Evolutionary conservation across 2,888 invertebrate genomes (phyloP).

Genomic region (Coelogynopora nodosa): DNA sequence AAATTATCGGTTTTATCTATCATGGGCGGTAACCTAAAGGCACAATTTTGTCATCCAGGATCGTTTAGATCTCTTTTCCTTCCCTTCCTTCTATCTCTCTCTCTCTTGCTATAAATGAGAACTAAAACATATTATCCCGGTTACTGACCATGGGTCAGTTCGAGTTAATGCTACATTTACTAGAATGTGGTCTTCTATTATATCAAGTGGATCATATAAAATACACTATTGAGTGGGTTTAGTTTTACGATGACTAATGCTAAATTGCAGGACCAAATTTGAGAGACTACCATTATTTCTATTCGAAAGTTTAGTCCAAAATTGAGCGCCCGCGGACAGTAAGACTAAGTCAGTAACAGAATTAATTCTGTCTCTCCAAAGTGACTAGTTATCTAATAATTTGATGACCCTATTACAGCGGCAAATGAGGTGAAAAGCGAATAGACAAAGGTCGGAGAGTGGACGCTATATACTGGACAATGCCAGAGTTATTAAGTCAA

Average conservation of each 20-base stretch:
- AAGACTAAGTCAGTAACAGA: background rate
- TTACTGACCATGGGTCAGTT: too few relatives aligned
- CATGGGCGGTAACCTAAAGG: background rate
- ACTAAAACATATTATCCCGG: too few relatives aligned
- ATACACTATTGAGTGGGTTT: background rate
- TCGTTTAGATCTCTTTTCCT: too few relatives aligned
- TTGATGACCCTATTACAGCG: background rate
- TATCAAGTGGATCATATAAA: background rate
- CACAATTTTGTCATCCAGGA: too few relatives aligned
- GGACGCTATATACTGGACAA: background rate
- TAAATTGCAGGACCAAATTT: too few relatives aligned
- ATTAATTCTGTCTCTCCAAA: background rate
- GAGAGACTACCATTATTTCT: background rate
- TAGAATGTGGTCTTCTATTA: too few relatives aligned
- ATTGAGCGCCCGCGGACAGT: too few relatives aligned
- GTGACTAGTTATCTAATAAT: background rate
- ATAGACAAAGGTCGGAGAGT: background rate
- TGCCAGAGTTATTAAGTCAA: background rate
- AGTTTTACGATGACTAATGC: background rate
- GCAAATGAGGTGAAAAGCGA: background rate
- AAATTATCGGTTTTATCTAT: constrained; percentile 2
- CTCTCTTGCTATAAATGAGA: too few relatives aligned
- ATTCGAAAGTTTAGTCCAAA: too few relatives aligned
- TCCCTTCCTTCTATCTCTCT: too few relatives aligned
- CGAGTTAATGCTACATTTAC: too few relatives aligned